These are phyloP conservation scores for Tachystola acroxantha DNA, from an alignment of 2,888 invertebrate genomes.

Conservation along the genomic window DNA sequence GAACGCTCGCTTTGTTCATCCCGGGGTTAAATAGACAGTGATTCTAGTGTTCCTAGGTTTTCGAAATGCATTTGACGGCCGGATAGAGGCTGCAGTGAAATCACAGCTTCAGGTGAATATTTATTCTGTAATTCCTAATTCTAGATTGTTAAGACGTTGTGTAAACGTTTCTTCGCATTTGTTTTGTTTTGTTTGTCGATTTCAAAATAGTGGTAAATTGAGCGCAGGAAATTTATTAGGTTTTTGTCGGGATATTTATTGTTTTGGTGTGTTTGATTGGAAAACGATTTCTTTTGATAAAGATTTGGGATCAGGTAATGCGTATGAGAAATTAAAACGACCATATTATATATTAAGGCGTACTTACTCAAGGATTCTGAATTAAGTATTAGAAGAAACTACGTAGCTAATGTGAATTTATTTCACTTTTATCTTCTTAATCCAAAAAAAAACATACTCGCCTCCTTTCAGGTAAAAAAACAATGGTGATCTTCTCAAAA, in stretches of 20 bases:
- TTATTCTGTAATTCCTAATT: neutral
- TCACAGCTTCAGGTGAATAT: slow-evolving; percentile 44
- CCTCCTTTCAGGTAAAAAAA: no score
- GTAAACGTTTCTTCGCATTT: neutral
- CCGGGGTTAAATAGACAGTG: slow-evolving; percentile 17
- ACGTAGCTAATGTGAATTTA: no score
- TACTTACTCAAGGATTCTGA: no score
- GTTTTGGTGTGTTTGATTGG: no score
- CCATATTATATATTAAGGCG: no score
- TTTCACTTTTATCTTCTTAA: no score
- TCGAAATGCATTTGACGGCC: slow-evolving; percentile 54
- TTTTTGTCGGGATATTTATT: neutral
- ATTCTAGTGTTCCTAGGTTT: slow-evolving; percentile 19
- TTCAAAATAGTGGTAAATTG: neutral
- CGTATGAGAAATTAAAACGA: no score
- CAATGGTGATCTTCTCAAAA: no score
- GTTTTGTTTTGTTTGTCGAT: neutral
- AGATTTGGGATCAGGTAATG: no score
- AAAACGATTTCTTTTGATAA: no score
- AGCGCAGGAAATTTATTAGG: neutral
- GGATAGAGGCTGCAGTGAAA: slow-evolving; percentile 46
- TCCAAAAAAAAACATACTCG: no score
- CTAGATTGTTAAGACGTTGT: neutral
- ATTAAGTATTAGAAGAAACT: no score
- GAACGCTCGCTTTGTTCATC: slow-evolving; percentile 18